Conservation (phyloP, 2,888 invertebrate genomes). For the Eremobia ochroleuca region DNA sequence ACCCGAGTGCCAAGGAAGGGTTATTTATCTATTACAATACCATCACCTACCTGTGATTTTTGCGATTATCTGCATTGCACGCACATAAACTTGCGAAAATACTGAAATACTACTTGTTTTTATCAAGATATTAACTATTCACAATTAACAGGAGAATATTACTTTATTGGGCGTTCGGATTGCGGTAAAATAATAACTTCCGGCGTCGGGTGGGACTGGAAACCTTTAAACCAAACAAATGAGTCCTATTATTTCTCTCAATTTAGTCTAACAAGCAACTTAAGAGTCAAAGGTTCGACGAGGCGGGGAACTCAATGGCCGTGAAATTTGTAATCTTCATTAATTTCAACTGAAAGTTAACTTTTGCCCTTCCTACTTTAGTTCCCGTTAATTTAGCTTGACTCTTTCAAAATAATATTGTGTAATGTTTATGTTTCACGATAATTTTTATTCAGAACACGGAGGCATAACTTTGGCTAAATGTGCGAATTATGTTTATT, state of each 20-base stretch:
- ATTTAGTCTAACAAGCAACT: constrained; percentile 90
- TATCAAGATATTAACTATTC: constrained; percentile 12
- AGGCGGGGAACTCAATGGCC: constrained; percentile 89
- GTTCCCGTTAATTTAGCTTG: constrained; percentile 79
- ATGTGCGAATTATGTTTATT: constrained; percentile 55
- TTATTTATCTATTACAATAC: neutral
- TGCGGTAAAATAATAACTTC: constrained; percentile 80
- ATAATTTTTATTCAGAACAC: constrained; percentile 62
- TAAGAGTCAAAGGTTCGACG: constrained; percentile 89
- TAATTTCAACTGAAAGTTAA: constrained; percentile 88
- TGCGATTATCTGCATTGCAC: neutral
- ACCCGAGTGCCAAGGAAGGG: no score
- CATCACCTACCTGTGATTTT: neutral
- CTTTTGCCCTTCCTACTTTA: constrained; percentile 81
- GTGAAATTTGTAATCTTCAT: constrained; percentile 91
- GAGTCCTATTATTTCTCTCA: constrained; percentile 90
- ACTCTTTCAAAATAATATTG: constrained; percentile 69
- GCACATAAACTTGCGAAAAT: neutral
- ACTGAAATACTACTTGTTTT: neutral
- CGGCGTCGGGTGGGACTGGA: constrained; percentile 77
- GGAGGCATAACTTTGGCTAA: constrained; percentile 57
- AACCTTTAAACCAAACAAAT: constrained; percentile 89
- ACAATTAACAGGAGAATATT: constrained; percentile 54
- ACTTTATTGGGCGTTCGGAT: constrained; percentile 71
- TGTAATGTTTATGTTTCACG: constrained; percentile 65